Percentiles rank a stretch among this genome's conserved stretches.
phyloP scores from a whole-genome alignment of 2,797 vertebrate species.

The Girardinus metallicus region DNA sequence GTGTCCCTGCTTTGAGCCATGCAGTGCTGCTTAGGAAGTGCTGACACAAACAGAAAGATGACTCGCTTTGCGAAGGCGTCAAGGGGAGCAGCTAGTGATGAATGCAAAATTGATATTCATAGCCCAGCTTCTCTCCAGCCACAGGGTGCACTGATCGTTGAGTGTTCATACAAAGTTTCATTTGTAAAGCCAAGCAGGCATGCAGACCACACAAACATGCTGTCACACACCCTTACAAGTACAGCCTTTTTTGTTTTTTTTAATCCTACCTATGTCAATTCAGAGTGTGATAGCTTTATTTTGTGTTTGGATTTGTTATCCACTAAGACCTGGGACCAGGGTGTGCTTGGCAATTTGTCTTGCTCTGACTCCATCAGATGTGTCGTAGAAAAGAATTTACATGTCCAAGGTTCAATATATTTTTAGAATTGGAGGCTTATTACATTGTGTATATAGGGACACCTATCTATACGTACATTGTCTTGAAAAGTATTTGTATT shows the following conservation, averaged over 20 bases:
- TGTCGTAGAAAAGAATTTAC: constrained; percentile 13
- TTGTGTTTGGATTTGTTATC: constrained; percentile 43
- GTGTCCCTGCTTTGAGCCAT: constrained; percentile 58
- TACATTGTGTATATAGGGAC: constrained; percentile 9
- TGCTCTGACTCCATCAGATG: constrained; percentile 32
- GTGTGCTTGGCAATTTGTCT: constrained; percentile 41
- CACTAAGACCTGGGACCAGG: constrained; percentile 33
- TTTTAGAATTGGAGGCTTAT: constrained; percentile 15
- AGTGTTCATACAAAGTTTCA: constrained; percentile 73
- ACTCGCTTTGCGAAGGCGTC: constrained; percentile 67
- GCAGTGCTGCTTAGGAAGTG: constrained; percentile 60
- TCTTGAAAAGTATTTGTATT: constrained; percentile 5
- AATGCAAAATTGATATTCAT: constrained; percentile 78
- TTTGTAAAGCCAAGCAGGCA: constrained; percentile 68
- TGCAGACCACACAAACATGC: constrained; percentile 33
- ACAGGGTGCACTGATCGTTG: constrained; percentile 61
- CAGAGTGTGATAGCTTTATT: constrained; percentile 65
- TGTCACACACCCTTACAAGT: constrained; percentile 14
- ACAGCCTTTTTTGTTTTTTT: constrained; percentile 14
- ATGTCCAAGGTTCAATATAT: constrained; percentile 10
- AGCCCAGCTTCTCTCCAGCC: constrained; percentile 63
- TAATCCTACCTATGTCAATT: constrained; percentile 36
- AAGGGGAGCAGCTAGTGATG: constrained; percentile 55
- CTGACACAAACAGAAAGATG: constrained; percentile 78
- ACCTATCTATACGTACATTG: not conserved